Percentiles rank a stretch among this genome's conserved stretches.
Evolutionary conservation across 2,797 vertebrate genomes (phyloP).

Genomic region (Vultur gryphus): DNA sequence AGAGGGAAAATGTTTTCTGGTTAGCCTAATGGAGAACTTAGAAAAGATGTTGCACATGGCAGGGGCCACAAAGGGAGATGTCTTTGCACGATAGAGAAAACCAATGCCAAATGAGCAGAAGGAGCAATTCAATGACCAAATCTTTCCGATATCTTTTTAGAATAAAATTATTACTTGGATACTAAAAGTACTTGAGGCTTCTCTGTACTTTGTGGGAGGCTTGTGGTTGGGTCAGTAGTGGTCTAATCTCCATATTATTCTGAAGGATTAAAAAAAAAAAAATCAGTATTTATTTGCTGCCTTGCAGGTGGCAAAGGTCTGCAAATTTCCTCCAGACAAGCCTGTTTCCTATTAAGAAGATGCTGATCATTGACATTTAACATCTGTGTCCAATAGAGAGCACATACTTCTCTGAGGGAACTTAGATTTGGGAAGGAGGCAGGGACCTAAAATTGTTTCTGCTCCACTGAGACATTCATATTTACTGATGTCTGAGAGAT

Average conservation of each 20-base stretch:
- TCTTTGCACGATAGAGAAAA: neutral
- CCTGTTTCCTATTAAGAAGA: neutral
- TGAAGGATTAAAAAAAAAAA: neutral
- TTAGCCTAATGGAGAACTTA: neutral
- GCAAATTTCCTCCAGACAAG: neutral
- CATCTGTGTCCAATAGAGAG: constrained; percentile 11
- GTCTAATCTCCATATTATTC: neutral
- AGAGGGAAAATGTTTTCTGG: neutral
- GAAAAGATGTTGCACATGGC: neutral
- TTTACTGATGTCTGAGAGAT: neutral
- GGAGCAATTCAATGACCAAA: neutral
- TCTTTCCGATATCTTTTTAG: neutral
- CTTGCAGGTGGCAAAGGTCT: constrained; percentile 14
- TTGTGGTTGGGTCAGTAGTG: neutral
- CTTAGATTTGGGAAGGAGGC: neutral
- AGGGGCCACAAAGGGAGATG: neutral
- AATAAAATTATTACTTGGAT: neutral
- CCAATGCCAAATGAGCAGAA: neutral
- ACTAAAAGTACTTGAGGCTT: neutral
- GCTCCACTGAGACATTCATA: neutral
- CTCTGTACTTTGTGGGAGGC: neutral
- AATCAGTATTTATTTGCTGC: neutral
- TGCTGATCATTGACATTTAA: constrained; percentile 30
- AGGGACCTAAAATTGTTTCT: neutral
- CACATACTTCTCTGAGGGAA: neutral